These are phyloP conservation scores for Knipowitschia caucasica DNA, from an alignment of 2,797 vertebrate species.

Conservation along the genomic window DNA sequence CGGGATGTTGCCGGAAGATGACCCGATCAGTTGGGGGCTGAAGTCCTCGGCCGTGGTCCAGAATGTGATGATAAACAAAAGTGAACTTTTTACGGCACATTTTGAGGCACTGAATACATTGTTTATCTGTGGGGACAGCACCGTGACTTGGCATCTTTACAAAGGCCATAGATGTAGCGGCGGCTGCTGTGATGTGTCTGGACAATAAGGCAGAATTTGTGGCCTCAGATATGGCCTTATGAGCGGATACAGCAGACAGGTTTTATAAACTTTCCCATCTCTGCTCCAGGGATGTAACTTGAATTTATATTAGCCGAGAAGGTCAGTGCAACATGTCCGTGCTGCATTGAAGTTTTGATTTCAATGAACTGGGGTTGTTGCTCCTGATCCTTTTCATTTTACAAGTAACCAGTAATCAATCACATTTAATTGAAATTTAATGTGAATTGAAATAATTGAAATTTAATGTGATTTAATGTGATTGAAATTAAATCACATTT, in stretches of 20 bases:
- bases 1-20: constrained; percentile 32
- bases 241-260: constrained; percentile 30
- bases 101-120: constrained; percentile 37
- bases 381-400: constrained; percentile 2
- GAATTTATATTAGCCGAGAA: constrained; percentile 39
- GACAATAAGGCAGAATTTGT: constrained; percentile 53
- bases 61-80: constrained; percentile 50
- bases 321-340: constrained; percentile 26
- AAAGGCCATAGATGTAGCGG: constrained; percentile 30
- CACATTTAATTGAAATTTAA: too few relatives aligned
- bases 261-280: constrained; percentile 46
- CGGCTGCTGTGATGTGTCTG: constrained; percentile 45
- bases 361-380: constrained; percentile 11
- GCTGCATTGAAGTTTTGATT: constrained; percentile 13
- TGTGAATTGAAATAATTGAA: too few relatives aligned
- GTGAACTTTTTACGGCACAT: constrained; percentile 41
- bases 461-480: too few relatives aligned
- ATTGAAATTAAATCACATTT: too few relatives aligned
- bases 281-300: constrained; percentile 34
- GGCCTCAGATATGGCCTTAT: constrained; percentile 39
- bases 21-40: constrained; percentile 21
- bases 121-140: constrained; percentile 24
- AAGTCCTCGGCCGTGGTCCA: constrained; percentile 29
- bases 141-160: constrained; percentile 43
- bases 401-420: constrained; percentile 2